A percentile compares a stretch with the other conserved stretches of the same genome.
phyloP scores from a whole-genome alignment of 2,113 vertebrate genomes.

The Nyctibius bracteatus region DNA sequence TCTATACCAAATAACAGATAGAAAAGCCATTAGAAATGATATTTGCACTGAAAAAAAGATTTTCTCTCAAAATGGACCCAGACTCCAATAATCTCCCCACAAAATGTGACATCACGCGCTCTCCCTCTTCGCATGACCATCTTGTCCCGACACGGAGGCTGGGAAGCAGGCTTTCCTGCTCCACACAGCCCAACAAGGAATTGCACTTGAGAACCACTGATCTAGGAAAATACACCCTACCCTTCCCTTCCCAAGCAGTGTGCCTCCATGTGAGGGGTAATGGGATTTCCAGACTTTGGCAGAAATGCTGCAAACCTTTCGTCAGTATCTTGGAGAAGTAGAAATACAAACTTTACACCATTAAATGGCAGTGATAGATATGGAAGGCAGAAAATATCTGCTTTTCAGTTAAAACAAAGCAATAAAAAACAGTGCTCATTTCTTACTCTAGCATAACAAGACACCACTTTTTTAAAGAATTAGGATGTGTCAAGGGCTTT shows the following conservation, averaged over 20 bases:
- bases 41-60: neutral
- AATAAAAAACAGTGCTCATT: neutral
- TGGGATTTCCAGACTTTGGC: neutral
- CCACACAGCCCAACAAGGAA: neutral
- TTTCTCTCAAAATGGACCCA: neutral
- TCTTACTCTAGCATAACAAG: neutral
- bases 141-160: rapidly evolving
- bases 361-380: neutral
- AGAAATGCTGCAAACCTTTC: neutral
- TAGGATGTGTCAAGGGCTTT: neutral
- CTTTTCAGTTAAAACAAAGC: neutral
- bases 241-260: neutral
- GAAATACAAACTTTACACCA: neutral
- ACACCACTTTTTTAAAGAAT: neutral
- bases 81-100: neutral
- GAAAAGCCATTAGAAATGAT: neutral
- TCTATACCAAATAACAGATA: neutral
- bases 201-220: neutral
- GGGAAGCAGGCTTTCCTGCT: neutral
- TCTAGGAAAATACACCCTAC: neutral
- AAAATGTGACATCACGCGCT: neutral
- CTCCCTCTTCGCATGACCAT: neutral
- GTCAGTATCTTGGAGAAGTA: neutral
- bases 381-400: neutral
- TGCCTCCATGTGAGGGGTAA: neutral